Conservation (phyloP, 2,888 invertebrate species). For the Drosophila prostipennis region DNA sequence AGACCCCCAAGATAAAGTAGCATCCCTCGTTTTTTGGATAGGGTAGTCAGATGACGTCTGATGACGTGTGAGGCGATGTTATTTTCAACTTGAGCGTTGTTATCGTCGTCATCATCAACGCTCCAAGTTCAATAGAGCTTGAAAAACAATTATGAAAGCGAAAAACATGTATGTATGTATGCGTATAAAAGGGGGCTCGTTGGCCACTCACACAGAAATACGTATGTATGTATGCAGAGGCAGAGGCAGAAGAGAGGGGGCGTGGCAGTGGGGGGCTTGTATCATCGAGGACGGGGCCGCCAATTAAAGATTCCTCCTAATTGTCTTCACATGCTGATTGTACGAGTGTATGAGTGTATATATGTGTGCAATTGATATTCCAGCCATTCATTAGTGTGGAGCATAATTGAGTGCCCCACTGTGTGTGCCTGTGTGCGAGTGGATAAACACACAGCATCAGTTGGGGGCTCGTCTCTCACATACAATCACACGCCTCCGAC, state of each 20-base stretch:
- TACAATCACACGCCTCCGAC: conserved; percentile 16
- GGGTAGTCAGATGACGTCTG: conserved; percentile 25
- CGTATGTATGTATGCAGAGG: not conserved
- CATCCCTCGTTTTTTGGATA: not conserved
- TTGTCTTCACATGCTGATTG: conserved; percentile 39
- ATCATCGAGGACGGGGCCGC: conserved; percentile 61
- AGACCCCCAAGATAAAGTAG: not conserved
- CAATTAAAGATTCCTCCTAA: conserved; percentile 66
- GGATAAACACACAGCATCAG: conserved; percentile 44
- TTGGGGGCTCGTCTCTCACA: conserved; percentile 69
- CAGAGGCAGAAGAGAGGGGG: conserved; percentile 23
- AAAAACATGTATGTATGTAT: conserved; percentile 32
- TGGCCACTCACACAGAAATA: conserved; percentile 35
- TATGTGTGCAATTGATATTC: conserved; percentile 20
- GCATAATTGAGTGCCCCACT: conserved; percentile 51
- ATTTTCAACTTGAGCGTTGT: conserved; percentile 47
- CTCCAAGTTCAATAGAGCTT: conserved; percentile 65
- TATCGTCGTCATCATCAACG: conserved; percentile 55
- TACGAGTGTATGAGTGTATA: not conserved
- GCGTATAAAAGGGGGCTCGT: conserved; percentile 54
- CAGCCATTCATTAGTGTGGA: conserved; percentile 43
- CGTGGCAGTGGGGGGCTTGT: conserved; percentile 9
- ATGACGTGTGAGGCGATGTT: conserved; percentile 65
- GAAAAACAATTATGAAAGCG: conserved; percentile 65
- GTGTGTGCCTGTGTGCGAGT: conserved; percentile 22